Base-by-base conservation (phyloP, 2,113 vertebrate genomes). In the Caranx ignobilis region DNA sequence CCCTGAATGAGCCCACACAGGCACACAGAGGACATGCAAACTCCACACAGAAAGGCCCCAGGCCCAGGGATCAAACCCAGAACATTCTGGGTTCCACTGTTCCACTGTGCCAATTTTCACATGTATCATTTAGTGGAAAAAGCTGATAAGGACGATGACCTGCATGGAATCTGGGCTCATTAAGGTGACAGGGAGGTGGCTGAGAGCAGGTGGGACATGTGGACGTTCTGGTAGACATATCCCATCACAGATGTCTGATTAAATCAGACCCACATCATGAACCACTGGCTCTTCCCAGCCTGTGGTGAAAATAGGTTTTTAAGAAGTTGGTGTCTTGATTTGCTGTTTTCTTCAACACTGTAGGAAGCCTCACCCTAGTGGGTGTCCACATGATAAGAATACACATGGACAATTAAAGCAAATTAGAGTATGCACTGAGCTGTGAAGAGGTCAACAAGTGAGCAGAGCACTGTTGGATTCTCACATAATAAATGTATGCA, bases 231-330 rank as follows among this genome's bases (percentile, higher is more conserved):
- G 54, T 52, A 67, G 56, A 74, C 19, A 35, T 5, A 0, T 52
- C 56, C 70, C 55, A 69, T 47, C 57, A 39, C 79, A 77, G 61
- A 31, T 72, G 68, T 37, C 48, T 48, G n/a, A 70, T 61, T 39
- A 26, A 55, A 76, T 80, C 13, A 16, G n/a, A 11, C 50, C 45
- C 2, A 26, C 54, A 18, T 11, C 32, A 34, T 48, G 13, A 48
- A 39, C 48, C 31, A 2, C 11, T 15, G 26, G 41, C 31, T 15
- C 34, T 12, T 18, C 55, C 55, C 75, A 56, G 10, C 11, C 41
- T 39, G 54, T 19, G 5, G 39, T 45, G 55, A 34, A 52, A 57
- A 50, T 41, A 2, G 9, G 19, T 59, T 64, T 59, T 52, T 3
- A 65, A 10, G 16, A 45, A 56, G 71, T 16, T 31, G 1, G n/a